Conservation (phyloP, 2,888 invertebrate genomes). For the Eulithis testata region DNA sequence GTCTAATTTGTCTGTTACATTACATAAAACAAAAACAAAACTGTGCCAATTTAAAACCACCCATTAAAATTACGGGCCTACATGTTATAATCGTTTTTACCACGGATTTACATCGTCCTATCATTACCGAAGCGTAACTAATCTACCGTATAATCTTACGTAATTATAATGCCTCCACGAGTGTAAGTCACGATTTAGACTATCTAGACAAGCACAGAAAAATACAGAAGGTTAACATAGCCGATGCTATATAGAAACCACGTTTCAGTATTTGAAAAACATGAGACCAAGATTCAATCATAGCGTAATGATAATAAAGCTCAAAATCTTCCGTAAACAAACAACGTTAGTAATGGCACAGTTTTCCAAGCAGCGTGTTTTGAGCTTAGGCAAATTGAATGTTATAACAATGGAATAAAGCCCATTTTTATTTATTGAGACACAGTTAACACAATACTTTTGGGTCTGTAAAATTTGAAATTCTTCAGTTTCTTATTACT, state of each 20-base stretch:
- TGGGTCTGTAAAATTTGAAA: conserved; percentile 56
- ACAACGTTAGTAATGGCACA: too few relatives aligned
- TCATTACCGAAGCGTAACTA: conserved; percentile 68
- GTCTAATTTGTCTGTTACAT: conserved; percentile 14
- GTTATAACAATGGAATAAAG: background rate
- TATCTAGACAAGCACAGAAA: conserved; percentile 58
- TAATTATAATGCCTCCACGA: conserved; percentile 78
- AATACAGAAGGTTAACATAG: background rate
- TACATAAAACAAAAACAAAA: conserved; percentile 20
- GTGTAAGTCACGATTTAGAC: conserved; percentile 79
- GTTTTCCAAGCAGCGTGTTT: too few relatives aligned
- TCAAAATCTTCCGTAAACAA: too few relatives aligned
- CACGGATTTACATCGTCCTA: conserved; percentile 56
- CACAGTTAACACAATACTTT: too few relatives aligned
- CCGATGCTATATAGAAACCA: background rate
- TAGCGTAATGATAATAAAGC: too few relatives aligned
- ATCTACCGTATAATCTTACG: conserved; percentile 72
- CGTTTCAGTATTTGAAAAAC: too few relatives aligned
- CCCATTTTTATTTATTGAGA: background rate
- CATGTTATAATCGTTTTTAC: conserved; percentile 50
- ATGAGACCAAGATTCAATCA: too few relatives aligned
- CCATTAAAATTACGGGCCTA: conserved; percentile 38
- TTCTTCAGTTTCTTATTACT: conserved; percentile 40
- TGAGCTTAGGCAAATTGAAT: background rate
- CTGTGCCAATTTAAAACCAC: conserved; percentile 31